Evolutionary conservation across 2,888 invertebrate genomes (phyloP), one percentile per base, ranked within the genome.

Genomic region (Lagria hirta): DNA sequence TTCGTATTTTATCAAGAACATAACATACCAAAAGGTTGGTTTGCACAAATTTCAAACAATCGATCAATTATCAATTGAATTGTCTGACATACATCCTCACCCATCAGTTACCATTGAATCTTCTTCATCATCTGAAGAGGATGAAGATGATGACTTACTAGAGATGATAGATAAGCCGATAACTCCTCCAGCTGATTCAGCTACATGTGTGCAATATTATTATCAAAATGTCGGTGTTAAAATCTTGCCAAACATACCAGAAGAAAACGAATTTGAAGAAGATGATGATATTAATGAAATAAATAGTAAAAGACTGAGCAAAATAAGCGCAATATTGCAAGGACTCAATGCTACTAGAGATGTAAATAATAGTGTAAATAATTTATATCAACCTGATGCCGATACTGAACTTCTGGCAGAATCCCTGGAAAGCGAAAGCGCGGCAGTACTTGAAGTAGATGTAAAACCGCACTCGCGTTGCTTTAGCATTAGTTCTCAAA

Each of bases 211-310:
- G 3, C 38, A 38, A 29, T 23, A 3, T 6, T 38, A 38, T 23
- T 41, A 17, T 43, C 48, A 55, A 17, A 55, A 56, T 11, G 48
- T 49, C 21, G 62, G 61, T 4, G 60, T 62, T 4, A 56, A 51
- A 16, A 59, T 61, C 21, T 47, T 62, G 27, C 61, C 62, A 24
- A 51, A 52, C 28, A 62, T 62, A 21, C 59, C 59, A 1, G 62
- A 57, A 43, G 57, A 55, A 37, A 28, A 55, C 41, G 61, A 60
- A 48, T 44, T 49, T 10, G 51, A 54, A 32, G 52, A 52, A 8
- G 36, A 43, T 1, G 53, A 58, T 17, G 52, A 51, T 11, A 55
- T 52, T 21, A 57, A 59, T 30, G 42, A 44, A 6, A 58, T 59
- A 27, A 43, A 49, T 23, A 33, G 53, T 6, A 59, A 58, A 32